Evolutionary conservation across 2,113 vertebrate species (phyloP).

Genomic region (Stigmatopora argus): DNA sequence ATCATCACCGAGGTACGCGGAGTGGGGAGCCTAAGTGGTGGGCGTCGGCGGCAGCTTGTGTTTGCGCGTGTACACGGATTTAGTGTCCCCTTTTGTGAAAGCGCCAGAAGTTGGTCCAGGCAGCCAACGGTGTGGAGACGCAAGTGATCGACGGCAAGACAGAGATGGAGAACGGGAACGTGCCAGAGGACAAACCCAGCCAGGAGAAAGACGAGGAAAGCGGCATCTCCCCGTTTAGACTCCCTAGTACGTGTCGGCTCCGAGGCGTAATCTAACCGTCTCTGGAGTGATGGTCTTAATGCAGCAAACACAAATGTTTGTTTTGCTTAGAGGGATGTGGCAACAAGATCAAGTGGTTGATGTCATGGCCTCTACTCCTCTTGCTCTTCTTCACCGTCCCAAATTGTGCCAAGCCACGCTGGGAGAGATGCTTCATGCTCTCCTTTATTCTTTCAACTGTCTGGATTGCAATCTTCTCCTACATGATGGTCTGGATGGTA

Average conservation of each 20-base stretch:
- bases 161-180: constrained; percentile 87
- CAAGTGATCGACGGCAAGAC: constrained; percentile 81
- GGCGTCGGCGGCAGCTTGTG: not conserved
- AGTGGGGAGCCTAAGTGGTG: not conserved
- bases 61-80: constrained; percentile 24
- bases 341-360: constrained; percentile 85
- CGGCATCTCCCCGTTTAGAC: constrained; percentile 79
- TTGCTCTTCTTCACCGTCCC: constrained; percentile 84
- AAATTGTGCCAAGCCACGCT: constrained; percentile 89
- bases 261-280: not conserved
- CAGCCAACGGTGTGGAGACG: constrained; percentile 78
- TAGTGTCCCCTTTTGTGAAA: constrained; percentile 67
- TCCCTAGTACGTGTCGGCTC: constrained; percentile 39
- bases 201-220: constrained; percentile 66
- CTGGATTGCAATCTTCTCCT: constrained; percentile 97
- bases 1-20: constrained; percentile 90
- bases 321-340: constrained; percentile 70
- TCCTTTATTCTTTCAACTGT: constrained; percentile 88
- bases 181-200: constrained; percentile 79
- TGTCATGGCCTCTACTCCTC: constrained; percentile 90
- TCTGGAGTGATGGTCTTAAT: not conserved
- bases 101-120: constrained; percentile 89
- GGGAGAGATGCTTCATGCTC: constrained; percentile 92
- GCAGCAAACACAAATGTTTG: not conserved
- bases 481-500: constrained; percentile 99